phyloP scores from a whole-genome alignment of 2,797 vertebrate species.

The Rhabdophis nuchalis region DNA sequence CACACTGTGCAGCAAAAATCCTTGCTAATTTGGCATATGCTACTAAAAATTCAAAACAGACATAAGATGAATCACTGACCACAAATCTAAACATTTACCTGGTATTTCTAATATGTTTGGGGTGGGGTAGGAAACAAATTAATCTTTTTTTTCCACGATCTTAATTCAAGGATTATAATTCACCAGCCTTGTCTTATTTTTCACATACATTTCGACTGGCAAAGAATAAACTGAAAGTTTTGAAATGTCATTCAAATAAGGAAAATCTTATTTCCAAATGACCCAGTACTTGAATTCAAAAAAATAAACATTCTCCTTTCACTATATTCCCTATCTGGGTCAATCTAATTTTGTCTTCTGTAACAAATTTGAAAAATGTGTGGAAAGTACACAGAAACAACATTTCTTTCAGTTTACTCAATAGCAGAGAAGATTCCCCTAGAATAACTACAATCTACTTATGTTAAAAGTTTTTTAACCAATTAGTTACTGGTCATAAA shows the following conservation, averaged over 20 bases:
- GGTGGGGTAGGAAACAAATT: background rate
- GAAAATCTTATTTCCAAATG: background rate
- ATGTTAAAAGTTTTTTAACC: background rate
- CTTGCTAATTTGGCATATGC: conserved; percentile 20
- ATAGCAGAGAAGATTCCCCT: background rate
- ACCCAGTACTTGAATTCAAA: background rate
- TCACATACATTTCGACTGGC: background rate
- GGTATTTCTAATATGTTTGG: background rate
- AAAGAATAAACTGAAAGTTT: background rate
- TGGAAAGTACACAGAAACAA: background rate
- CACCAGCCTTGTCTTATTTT: background rate
- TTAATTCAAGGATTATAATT: background rate
- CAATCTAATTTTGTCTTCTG: background rate
- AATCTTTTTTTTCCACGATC: background rate
- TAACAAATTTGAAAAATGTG: background rate
- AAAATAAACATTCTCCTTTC: background rate
- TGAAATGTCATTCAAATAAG: background rate
- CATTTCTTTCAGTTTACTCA: conserved; percentile 19
- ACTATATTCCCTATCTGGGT: background rate
- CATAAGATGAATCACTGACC: background rate
- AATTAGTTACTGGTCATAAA: background rate
- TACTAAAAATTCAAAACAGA: background rate
- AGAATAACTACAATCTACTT: background rate
- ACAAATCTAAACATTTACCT: background rate
- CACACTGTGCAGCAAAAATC: conserved; percentile 13